These are phyloP conservation scores for Neoscelio sp. DNA, from an alignment of 2,888 invertebrate species.

Conservation along the genomic window DNA sequence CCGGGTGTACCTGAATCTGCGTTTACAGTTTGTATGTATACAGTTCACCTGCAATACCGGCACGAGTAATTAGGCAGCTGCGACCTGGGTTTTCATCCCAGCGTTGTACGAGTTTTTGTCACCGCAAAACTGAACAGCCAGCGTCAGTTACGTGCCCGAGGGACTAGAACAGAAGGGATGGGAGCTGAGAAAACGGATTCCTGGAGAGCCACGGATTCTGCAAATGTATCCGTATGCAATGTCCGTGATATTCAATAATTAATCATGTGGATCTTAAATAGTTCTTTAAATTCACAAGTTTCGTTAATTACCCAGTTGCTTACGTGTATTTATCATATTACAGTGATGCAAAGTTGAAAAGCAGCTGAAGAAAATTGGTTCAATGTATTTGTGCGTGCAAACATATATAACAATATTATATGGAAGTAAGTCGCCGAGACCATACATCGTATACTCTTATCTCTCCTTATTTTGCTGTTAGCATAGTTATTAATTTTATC, in stretches of 20 bases:
- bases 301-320: neutral
- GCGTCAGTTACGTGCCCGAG: conserved; percentile 52
- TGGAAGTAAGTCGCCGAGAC: too few relatives aligned
- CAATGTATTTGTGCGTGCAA: too few relatives aligned
- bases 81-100: conserved; percentile 58
- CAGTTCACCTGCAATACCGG: conserved; percentile 70
- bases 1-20: conserved; percentile 62
- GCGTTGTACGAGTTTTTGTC: conserved; percentile 62
- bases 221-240: conserved; percentile 43
- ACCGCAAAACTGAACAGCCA: conserved; percentile 50
- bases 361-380: too few relatives aligned
- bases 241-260: conserved; percentile 43
- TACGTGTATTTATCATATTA: conserved; percentile 8
- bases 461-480: too few relatives aligned
- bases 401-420: too few relatives aligned
- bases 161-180: conserved; percentile 46
- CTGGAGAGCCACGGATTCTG: conserved; percentile 48
- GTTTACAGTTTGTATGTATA: conserved; percentile 63
- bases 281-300: conserved; percentile 17
- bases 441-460: too few relatives aligned
- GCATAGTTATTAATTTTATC: too few relatives aligned
- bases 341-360: neutral
- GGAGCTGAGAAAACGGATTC: conserved; percentile 55
- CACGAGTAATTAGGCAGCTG: conserved; percentile 70
- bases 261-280: conserved; percentile 37